phyloP scores from a whole-genome alignment of 2,797 vertebrate species.

The Sitta carolinensis region DNA sequence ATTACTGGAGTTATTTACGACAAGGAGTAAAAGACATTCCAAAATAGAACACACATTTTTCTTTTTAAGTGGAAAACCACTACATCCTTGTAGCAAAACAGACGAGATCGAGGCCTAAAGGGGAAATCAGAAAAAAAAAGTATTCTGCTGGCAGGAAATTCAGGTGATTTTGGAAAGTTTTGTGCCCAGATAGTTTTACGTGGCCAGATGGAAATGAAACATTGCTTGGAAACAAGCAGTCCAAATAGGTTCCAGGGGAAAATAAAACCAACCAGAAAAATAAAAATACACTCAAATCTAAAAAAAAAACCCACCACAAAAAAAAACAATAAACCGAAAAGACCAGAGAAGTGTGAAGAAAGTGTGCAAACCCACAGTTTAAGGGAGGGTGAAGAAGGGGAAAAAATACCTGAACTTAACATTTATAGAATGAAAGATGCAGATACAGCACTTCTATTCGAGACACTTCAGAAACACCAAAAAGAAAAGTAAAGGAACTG shows the following conservation, averaged over 20 bases:
- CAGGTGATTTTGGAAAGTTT: constrained; percentile 32
- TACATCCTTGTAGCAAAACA: not conserved
- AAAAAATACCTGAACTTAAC: not conserved
- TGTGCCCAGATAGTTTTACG: not conserved
- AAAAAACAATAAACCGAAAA: not conserved
- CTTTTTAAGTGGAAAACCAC: constrained; percentile 33
- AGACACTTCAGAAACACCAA: not conserved
- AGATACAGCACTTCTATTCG: not conserved
- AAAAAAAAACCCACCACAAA: not conserved
- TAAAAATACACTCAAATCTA: not conserved
- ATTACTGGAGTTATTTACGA: constrained; percentile 41
- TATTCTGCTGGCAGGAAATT: constrained; percentile 30
- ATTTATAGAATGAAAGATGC: not conserved
- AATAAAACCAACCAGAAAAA: constrained; percentile 3
- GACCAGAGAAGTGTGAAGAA: not conserved
- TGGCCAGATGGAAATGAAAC: constrained; percentile 18
- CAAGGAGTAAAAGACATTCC: constrained; percentile 14
- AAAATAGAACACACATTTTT: constrained; percentile 39
- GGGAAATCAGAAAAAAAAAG: not conserved
- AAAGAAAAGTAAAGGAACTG: not conserved
- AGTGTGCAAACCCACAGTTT: not conserved
- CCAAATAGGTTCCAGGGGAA: not conserved
- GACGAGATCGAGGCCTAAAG: not conserved
- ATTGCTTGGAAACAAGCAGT: constrained; percentile 8
- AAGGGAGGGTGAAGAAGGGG: not conserved